These are phyloP conservation scores for Bombus breviceps DNA, from an alignment of 1,140 invertebrate species.

Conservation along the genomic window DNA sequence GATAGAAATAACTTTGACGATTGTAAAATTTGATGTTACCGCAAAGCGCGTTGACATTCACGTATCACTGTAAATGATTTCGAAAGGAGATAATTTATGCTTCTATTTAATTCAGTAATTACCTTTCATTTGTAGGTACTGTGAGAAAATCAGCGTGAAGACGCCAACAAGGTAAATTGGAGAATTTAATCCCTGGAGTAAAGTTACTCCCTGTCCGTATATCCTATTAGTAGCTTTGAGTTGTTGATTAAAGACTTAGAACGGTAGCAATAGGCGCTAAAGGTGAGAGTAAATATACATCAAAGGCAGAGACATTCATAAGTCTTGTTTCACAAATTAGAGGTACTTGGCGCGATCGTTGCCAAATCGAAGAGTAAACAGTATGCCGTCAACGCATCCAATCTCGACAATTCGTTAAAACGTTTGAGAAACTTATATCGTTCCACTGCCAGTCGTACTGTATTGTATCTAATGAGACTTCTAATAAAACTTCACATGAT, in stretches of 20 bases:
- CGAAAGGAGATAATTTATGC: neutral
- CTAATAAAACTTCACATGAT: too few species aligned
- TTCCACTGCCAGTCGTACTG: too few species aligned
- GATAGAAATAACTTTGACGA: too few species aligned
- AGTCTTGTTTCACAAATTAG: conserved; percentile 15
- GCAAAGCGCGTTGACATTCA: too few species aligned
- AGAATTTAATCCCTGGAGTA: neutral
- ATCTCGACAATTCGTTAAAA: conserved; percentile 1
- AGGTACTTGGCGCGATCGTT: neutral
- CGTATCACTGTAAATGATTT: neutral
- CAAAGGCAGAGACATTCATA: conserved; percentile 46
- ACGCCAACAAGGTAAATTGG: neutral
- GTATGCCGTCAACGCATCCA: neutral
- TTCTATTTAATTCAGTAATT: conserved; percentile 13
- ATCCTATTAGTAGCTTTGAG: conserved; percentile 46
- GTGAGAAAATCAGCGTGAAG: conserved; percentile 4
- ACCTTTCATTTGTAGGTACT: neutral
- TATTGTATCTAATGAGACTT: neutral
- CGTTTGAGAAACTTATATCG: neutral
- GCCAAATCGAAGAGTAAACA: conserved; percentile 26
- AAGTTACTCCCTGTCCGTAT: conserved; percentile 8
- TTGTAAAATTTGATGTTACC: too few species aligned
- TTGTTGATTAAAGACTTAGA: conserved; percentile 56
- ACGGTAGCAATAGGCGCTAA: conserved; percentile 32
- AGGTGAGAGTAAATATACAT: conserved; percentile 38